Percentiles rank a stretch among this genome's conserved stretches.
These are phyloP conservation scores for Pteruthius melanotis DNA, from an alignment of 2,113 vertebrate species.

Conservation along the genomic window DNA sequence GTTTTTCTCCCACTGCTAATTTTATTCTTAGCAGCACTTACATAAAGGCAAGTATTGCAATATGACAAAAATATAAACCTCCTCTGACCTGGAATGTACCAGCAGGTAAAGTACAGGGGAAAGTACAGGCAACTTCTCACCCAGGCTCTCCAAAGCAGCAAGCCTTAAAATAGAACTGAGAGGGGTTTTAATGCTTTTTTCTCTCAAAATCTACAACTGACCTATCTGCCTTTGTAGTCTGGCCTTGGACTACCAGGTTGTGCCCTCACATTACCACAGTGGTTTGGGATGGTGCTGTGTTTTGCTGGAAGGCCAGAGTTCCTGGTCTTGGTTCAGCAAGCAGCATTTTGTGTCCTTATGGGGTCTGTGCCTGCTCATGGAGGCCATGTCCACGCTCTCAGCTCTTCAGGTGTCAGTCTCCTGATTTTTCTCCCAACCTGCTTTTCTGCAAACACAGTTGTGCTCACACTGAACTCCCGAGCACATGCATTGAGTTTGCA, in stretches of 20 bases:
- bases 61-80: constrained; percentile 71
- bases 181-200: neutral
- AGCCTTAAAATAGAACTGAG: neutral
- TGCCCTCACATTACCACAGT: neutral
- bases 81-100: constrained; percentile 73
- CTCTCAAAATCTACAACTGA: neutral
- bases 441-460: neutral
- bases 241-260: neutral
- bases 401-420: neutral
- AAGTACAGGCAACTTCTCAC: constrained; percentile 43
- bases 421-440: neutral
- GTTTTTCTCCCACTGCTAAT: constrained; percentile 80
- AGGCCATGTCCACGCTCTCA: accelerated
- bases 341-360: neutral
- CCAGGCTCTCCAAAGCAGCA: neutral
- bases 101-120: constrained; percentile 64
- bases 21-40: constrained; percentile 84
- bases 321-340: neutral
- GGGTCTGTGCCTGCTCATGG: neutral
- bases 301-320: neutral
- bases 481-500: neutral
- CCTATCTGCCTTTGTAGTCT: neutral
- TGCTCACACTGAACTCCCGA: neutral
- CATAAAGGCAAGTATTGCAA: constrained; percentile 75
- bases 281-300: neutral